Base-by-base conservation (phyloP, 2,888 invertebrate genomes). In the Amphipoea oculea region DNA sequence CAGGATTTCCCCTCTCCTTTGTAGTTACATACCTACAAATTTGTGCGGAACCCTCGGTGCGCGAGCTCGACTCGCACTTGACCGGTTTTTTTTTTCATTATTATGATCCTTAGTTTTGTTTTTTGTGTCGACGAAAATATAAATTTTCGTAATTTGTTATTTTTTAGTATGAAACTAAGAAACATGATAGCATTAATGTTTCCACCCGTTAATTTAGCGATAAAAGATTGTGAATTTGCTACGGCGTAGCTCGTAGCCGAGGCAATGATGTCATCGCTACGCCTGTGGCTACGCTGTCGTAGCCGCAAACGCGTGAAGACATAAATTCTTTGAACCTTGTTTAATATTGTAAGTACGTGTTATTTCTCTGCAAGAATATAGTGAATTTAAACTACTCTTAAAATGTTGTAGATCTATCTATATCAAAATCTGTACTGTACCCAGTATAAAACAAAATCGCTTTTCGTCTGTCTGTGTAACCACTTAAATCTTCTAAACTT, bases 191-290 rank as follows among this genome's bases (percentile, higher is more conserved):
- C 14, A 62, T 51, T 45, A 54, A 74, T 67, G 14, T 29, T 76
- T 68, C n/a, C 67, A 57, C n/a, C 12, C 67, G 20, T 51, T 60
- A 83, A 45, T 4, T 6, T 23, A 40, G 51, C n/a, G 1, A 29
- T 67, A 62, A 62, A 83, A 76, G 0, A 54, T 60, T 48, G 2
- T 20, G 23, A 67, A 1, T 20, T 77, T 45, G 79, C 80, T 81
- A 71, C 81, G 81, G 51, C 81, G 85, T 84, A 84, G 79, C 85
- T 67, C 66, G 85, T 71, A 81, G 70, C 54, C 4, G 29, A 68
- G 6, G 29, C 63, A 57, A 57, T 71, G 60, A 84, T 60, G 79
- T 71, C 79, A 84, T 60, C 12, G 84, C 78, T 84, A 84, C 60
- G 78, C 29, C 29, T 12, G 4, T 76, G 42, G 62, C 78, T 81